Conservation (phyloP, 2,888 invertebrate species). For the Macrostomum cliftonense region DNA sequence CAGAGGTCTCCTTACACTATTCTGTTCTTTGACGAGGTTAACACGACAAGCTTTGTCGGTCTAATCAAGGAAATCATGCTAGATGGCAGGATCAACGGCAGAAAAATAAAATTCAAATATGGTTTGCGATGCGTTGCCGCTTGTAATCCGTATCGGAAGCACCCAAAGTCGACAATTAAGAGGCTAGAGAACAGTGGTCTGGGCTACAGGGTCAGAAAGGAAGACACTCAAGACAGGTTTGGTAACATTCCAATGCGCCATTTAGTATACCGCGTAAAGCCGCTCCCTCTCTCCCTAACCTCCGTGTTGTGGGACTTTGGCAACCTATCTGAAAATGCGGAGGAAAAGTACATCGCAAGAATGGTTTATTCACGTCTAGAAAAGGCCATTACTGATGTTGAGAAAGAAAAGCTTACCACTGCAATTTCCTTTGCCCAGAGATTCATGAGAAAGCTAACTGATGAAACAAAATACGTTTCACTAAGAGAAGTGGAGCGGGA, state of each 20-base stretch:
- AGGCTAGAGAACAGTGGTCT: slow-evolving; percentile 26
- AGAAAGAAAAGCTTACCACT: not conserved
- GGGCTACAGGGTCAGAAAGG: slow-evolving; percentile 27
- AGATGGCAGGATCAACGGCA: slow-evolving; percentile 23
- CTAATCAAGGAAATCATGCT: slow-evolving; percentile 32
- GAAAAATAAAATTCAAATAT: slow-evolving; percentile 15
- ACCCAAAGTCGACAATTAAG: slow-evolving; percentile 24
- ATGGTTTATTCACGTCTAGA: slow-evolving; percentile 17
- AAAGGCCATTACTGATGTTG: too few relatives aligned
- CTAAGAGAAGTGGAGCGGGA: slow-evolving; percentile 1
- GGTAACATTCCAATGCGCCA: slow-evolving; percentile 27
- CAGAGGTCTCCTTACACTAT: not conserved
- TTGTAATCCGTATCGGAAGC: slow-evolving; percentile 33
- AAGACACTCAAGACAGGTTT: slow-evolving; percentile 20
- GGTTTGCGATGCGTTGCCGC: slow-evolving; percentile 29
- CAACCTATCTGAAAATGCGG: slow-evolving; percentile 20
- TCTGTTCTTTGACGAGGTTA: slow-evolving; percentile 26
- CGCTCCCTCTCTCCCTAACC: slow-evolving; percentile 27
- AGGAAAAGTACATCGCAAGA: slow-evolving; percentile 26
- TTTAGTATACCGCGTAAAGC: slow-evolving; percentile 30
- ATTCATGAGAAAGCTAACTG: not conserved
- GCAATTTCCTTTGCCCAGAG: not conserved
- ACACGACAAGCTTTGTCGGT: slow-evolving; percentile 30
- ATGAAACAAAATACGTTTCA: slow-evolving; percentile 1
- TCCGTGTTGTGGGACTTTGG: slow-evolving; percentile 34